Percentiles rank a stretch among this genome's conserved stretches.
Evolutionary conservation across 2,797 vertebrate genomes (phyloP).

Genomic region (Okamejei kenojei): DNA sequence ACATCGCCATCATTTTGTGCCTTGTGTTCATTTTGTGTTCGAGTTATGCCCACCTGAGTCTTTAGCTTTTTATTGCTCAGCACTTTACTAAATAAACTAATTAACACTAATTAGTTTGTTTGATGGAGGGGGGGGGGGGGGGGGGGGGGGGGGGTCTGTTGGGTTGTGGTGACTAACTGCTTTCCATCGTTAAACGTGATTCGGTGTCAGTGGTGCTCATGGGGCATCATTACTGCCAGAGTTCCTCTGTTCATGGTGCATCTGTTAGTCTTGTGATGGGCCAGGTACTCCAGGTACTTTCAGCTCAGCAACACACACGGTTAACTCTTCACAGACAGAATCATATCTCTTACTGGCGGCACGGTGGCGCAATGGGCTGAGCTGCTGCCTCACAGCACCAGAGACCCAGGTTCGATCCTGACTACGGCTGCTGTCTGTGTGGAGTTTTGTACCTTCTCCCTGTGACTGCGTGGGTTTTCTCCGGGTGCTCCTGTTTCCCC

Average conservation of each 20-base stretch:
- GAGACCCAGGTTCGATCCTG: no score
- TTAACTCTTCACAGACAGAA: background rate
- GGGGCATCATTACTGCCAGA: background rate
- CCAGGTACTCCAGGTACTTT: background rate
- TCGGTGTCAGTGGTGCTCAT: background rate
- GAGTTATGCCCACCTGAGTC: background rate
- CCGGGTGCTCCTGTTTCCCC: no score
- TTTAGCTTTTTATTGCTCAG: background rate
- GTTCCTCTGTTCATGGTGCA: slow-evolving; percentile 4
- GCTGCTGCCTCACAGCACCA: no score
- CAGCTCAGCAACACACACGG: background rate
- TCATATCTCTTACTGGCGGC: no score
- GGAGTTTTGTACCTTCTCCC: no score
- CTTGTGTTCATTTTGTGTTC: background rate
- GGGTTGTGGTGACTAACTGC: background rate
- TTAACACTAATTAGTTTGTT: slow-evolving; percentile 23
- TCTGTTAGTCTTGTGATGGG: background rate
- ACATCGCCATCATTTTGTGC: background rate
- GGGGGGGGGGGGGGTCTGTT: background rate
- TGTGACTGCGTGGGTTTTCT: no score
- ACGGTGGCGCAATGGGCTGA: no score
- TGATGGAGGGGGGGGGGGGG: background rate
- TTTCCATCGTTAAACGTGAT: background rate
- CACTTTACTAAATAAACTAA: slow-evolving; percentile 24
- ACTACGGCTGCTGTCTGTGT: no score